These are phyloP conservation scores for Apodemia hepburni DNA, from an alignment of 2,888 invertebrate genomes.

Conservation along the genomic window DNA sequence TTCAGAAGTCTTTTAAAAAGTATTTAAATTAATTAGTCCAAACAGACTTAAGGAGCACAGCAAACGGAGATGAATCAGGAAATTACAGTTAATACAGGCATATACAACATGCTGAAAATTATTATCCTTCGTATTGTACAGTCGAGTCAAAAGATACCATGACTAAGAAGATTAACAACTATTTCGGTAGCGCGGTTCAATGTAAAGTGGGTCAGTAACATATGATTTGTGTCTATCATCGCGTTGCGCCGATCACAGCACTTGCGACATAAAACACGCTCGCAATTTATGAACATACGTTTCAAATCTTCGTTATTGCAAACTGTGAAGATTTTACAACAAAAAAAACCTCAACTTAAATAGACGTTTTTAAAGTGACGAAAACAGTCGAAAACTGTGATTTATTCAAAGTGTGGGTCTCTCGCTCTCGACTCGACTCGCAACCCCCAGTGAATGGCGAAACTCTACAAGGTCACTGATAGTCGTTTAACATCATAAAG, in stretches of 20 bases:
- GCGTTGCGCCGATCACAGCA: background rate
- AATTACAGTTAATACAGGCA: no score
- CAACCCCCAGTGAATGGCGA: no score
- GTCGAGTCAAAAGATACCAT: slow-evolving; percentile 5
- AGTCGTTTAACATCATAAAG: no score
- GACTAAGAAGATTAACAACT: slow-evolving; percentile 35
- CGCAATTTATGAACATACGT: slow-evolving; percentile 6
- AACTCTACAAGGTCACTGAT: no score
- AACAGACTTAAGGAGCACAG: no score
- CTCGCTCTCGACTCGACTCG: no score
- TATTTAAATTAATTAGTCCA: no score
- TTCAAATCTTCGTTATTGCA: background rate
- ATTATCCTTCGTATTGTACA: background rate
- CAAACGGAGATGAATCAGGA: no score
- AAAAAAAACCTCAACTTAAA: no score
- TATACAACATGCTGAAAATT: background rate
- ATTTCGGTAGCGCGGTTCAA: slow-evolving; percentile 47
- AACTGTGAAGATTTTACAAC: background rate
- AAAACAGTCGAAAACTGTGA: background rate
- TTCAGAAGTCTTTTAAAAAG: no score
- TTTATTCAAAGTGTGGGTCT: no score
- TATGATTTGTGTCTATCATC: slow-evolving; percentile 9
- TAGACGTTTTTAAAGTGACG: no score
- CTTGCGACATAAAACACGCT: slow-evolving; percentile 5
- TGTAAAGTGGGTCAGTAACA: slow-evolving; percentile 47